Percentiles rank a stretch among this genome's conserved stretches.
Conservation (phyloP, 2,888 invertebrate genomes). For the Sussaba pulchella region DNA sequence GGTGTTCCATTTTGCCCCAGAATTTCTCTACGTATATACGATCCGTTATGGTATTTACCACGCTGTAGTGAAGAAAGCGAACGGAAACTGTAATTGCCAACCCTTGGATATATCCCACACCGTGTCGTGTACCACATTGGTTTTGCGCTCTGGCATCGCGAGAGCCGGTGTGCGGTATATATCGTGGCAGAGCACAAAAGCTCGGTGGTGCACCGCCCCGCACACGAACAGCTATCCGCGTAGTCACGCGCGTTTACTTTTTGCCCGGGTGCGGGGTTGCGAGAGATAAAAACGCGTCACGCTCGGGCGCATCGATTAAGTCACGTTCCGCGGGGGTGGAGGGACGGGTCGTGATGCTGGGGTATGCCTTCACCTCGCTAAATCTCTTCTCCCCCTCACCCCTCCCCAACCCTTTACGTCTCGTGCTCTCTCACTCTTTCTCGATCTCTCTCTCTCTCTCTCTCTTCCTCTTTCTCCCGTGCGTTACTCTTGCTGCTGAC, state of each 20-base stretch:
- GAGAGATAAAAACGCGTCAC: slow-evolving; percentile 65
- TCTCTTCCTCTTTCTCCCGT: neutral
- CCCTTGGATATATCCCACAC: slow-evolving; percentile 47
- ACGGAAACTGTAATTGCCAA: slow-evolving; percentile 60
- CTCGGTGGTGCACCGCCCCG: slow-evolving; percentile 7
- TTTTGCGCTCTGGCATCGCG: slow-evolving; percentile 40
- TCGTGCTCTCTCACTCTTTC: slow-evolving; percentile 11
- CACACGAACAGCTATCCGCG: slow-evolving; percentile 15
- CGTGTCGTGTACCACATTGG: slow-evolving; percentile 54
- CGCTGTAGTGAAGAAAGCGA: slow-evolving; percentile 37
- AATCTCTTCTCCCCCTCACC: no score
- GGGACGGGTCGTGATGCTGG: slow-evolving; percentile 34
- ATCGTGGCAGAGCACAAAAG: slow-evolving; percentile 27
- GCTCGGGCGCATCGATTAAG: slow-evolving; percentile 65
- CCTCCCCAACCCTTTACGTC: no score
- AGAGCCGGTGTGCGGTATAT: slow-evolving; percentile 10
- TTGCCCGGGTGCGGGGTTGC: slow-evolving; percentile 44
- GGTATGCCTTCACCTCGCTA: slow-evolving; percentile 40
- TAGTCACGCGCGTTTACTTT: slow-evolving; percentile 56
- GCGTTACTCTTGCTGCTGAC: slow-evolving; percentile 4
- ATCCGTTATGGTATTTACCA: slow-evolving; percentile 11
- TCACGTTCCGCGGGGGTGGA: slow-evolving; percentile 62
- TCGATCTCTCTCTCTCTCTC: slow-evolving; percentile 14
- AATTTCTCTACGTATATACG: neutral
- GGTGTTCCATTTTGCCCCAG: no score